Percentiles rank a stretch among this genome's conserved stretches.
Evolutionary conservation across 2,888 invertebrate genomes (phyloP).

Genomic region (Aphodius sticticus): DNA sequence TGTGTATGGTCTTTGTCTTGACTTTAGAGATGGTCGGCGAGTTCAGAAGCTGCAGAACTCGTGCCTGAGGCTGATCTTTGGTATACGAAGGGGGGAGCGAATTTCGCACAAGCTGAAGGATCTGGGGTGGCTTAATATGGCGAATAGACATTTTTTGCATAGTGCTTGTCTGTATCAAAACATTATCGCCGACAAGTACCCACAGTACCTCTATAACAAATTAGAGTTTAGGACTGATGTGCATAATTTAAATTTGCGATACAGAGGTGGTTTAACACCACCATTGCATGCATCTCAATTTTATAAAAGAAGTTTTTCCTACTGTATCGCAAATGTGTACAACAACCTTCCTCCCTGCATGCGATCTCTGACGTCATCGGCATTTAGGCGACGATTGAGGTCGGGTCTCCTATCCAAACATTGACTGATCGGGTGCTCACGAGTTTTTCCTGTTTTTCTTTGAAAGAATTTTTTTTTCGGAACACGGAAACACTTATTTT

Average conservation of each 20-base stretch:
- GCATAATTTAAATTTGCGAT: slow-evolving; percentile 20
- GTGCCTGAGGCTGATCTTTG: slow-evolving; percentile 6
- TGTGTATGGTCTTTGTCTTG: neutral
- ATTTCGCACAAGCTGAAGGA: slow-evolving; percentile 6
- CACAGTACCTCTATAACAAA: slow-evolving; percentile 4
- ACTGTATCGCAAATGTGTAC: neutral
- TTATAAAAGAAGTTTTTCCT: neutral
- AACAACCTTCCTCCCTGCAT: too few species aligned
- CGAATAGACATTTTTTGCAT: neutral
- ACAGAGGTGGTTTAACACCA: neutral
- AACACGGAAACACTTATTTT: too few species aligned
- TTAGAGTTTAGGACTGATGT: slow-evolving; percentile 14
- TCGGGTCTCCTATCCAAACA: too few species aligned
- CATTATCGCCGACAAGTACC: neutral
- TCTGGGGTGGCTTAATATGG: slow-evolving; percentile 9
- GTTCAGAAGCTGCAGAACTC: slow-evolving; percentile 20
- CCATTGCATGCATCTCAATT: neutral
- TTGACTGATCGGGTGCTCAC: too few species aligned
- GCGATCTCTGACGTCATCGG: too few species aligned
- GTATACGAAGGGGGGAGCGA: neutral
- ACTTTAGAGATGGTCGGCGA: neutral
- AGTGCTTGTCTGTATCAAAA: neutral
- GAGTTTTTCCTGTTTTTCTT: too few species aligned
- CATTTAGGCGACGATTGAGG: too few species aligned
- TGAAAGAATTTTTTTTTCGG: too few species aligned